phyloP scores from a whole-genome alignment of 2,888 invertebrate genomes.

The Rhyacophila evoluta region DNA sequence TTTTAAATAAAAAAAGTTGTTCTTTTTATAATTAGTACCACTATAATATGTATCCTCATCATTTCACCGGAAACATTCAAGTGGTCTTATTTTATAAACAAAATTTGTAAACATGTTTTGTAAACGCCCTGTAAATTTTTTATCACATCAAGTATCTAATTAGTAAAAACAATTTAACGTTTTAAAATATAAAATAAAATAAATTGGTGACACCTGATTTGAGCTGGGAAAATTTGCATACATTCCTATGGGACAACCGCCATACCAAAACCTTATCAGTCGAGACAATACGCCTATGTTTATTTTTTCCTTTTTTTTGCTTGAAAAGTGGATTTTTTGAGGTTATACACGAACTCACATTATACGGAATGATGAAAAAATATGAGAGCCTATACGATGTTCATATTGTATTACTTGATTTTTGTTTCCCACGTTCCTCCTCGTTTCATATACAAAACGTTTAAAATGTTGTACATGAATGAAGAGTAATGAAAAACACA shows the following conservation, averaged over 20 bases:
- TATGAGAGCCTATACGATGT: neutral
- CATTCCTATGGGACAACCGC: constrained; percentile 19
- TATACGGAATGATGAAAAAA: constrained; percentile 19
- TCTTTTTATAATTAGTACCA: too few relatives aligned
- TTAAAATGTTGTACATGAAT: neutral
- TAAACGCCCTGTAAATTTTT: too few relatives aligned
- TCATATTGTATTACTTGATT: constrained; percentile 22
- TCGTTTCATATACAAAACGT: neutral
- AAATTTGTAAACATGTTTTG: too few relatives aligned
- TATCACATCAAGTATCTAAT: too few relatives aligned
- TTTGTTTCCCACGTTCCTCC: neutral
- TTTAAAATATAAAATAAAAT: too few relatives aligned
- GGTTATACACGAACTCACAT: constrained; percentile 2
- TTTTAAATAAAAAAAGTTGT: too few relatives aligned
- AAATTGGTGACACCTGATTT: constrained; percentile 8
- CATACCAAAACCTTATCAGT: constrained; percentile 20
- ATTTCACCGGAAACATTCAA: too few relatives aligned
- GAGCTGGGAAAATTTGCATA: neutral
- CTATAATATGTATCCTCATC: too few relatives aligned
- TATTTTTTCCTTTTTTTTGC: constrained; percentile 6
- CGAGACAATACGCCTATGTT: constrained; percentile 18
- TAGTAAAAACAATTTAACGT: too few relatives aligned
- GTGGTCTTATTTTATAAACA: too few relatives aligned
- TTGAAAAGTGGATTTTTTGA: constrained; percentile 20
- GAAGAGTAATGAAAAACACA: neutral